phyloP scores from a whole-genome alignment of 2,888 invertebrate species.

The Lithodes maja region DNA sequence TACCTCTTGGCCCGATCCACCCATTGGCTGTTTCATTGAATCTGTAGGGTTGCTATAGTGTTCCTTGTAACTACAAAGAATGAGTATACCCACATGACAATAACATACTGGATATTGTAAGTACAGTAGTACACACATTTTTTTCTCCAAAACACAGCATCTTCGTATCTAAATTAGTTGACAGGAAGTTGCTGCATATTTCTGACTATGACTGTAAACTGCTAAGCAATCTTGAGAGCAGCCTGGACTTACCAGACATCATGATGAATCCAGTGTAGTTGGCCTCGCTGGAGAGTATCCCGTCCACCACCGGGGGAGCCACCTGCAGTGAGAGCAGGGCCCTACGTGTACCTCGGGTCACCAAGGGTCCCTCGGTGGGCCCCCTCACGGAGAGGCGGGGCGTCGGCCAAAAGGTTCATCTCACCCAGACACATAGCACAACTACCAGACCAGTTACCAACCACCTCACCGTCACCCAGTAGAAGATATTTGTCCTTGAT shows the following conservation, averaged over 20 bases:
- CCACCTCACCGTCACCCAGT: slow-evolving; percentile 71
- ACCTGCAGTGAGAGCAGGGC: slow-evolving; percentile 46
- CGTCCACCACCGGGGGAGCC: slow-evolving; percentile 79
- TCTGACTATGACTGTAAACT: too few species aligned
- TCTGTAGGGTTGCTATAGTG: too few species aligned
- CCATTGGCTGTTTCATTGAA: too few species aligned
- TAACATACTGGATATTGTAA: too few species aligned
- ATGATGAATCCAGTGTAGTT: slow-evolving; percentile 88
- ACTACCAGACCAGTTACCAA: slow-evolving; percentile 66
- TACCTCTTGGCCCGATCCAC: too few species aligned
- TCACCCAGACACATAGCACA: slow-evolving; percentile 64
- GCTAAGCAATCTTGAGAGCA: too few species aligned
- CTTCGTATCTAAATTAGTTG: too few species aligned
- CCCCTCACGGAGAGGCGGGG: slow-evolving; percentile 22
- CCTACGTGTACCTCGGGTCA: slow-evolving; percentile 59
- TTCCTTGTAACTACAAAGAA: too few species aligned
- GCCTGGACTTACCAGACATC: slow-evolving; percentile 66
- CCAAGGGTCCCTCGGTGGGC: slow-evolving; percentile 30
- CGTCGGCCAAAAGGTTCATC: slow-evolving; percentile 30
- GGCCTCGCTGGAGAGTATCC: slow-evolving; percentile 83
- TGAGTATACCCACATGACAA: too few species aligned
- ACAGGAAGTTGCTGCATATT: too few species aligned
- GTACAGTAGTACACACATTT: too few species aligned
- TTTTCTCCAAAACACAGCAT: too few species aligned
- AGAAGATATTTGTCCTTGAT: slow-evolving; percentile 68